A percentile compares a stretch with the other conserved stretches of the same genome.
Evolutionary conservation across 2,888 invertebrate genomes (phyloP).

Genomic region (Miltochrista miniata): DNA sequence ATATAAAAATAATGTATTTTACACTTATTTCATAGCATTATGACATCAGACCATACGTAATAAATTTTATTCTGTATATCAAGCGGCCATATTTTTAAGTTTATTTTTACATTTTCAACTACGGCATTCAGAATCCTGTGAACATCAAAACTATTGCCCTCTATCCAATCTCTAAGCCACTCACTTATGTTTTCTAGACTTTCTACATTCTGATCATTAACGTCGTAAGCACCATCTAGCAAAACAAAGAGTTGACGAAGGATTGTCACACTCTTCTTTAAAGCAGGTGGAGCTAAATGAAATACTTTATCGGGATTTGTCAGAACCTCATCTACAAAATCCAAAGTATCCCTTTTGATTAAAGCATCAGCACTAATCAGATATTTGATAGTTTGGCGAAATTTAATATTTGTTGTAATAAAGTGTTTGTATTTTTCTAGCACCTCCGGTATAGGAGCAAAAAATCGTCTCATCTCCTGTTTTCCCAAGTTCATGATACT

Average conservation of each 20-base stretch:
- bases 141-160: constrained; percentile 28
- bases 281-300: constrained; percentile 29
- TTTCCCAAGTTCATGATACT: constrained; percentile 36
- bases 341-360: constrained; percentile 50
- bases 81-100: constrained; percentile 50
- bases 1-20: too few relatives aligned
- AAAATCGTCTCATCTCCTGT: constrained; percentile 38
- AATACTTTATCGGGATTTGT: constrained; percentile 40
- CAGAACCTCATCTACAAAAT: constrained; percentile 54
- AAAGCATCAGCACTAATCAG: constrained; percentile 31
- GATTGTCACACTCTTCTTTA: constrained; percentile 36
- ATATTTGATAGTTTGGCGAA: constrained; percentile 41
- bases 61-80: constrained; percentile 43
- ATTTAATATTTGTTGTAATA: constrained; percentile 42
- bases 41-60: constrained; percentile 44
- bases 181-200: constrained; percentile 40
- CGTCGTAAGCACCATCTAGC: constrained; percentile 46
- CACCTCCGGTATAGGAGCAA: constrained; percentile 33
- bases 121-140: constrained; percentile 37
- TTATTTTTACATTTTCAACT: constrained; percentile 46
- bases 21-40: constrained; percentile 18
- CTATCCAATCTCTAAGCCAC: constrained; percentile 32
- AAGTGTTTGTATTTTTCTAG: constrained; percentile 38
- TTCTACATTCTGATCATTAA: constrained; percentile 41
- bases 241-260: constrained; percentile 40